Base-by-base conservation (phyloP, 1,140 invertebrate species). In the Dolichoris vasculosae region DNA sequence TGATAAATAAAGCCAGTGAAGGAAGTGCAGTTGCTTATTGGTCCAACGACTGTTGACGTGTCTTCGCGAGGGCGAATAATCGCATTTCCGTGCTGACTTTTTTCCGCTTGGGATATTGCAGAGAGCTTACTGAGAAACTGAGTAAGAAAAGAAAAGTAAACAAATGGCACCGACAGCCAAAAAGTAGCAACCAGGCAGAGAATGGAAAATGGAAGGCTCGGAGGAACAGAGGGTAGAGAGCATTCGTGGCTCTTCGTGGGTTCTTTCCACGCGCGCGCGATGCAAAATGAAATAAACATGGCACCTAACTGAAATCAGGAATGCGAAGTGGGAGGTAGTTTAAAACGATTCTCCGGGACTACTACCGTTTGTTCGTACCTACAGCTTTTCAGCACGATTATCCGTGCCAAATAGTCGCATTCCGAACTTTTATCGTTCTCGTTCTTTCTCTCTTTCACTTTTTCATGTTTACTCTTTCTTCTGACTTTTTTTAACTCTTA, bases 291-390 rank as follows among this genome's bases (percentile, higher is more conserved):
- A 90, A 91, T 90, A 92, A 91, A 90, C 88, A 90, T 87, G 80
- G 87, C 84, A 82, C 78, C 87, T 90, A 90, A 90, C 89, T 88
- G 90, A 90, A 91, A 91, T 90, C 89, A 89, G 90, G 89, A 91
- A 91, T 91, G 89, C 88, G 88, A 91, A 89, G 90, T 88, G 88
- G 89, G 88, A 88, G 90, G 88, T 90, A 91, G 89, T 91, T 91
- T 90, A 91, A 91, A 91, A 89, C 89, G 89, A 91, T 91, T 89
- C 89, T 64, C 69, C 81, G 75, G 75, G 17, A n/a, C 23, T 23
- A 0, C 59, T 32, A n/a, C 13, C 43, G 83, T 32, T 64, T 48
- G 59, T 71, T 67, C 64, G 46, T 43, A 55, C 51, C 69, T 76
- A 38, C n/a, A 69, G 64, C 43, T 35, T 64, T 64, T 55, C 64